phyloP scores from a whole-genome alignment of 2,113 vertebrate genomes.

The Calyptommatus sinebrachiatus region DNA sequence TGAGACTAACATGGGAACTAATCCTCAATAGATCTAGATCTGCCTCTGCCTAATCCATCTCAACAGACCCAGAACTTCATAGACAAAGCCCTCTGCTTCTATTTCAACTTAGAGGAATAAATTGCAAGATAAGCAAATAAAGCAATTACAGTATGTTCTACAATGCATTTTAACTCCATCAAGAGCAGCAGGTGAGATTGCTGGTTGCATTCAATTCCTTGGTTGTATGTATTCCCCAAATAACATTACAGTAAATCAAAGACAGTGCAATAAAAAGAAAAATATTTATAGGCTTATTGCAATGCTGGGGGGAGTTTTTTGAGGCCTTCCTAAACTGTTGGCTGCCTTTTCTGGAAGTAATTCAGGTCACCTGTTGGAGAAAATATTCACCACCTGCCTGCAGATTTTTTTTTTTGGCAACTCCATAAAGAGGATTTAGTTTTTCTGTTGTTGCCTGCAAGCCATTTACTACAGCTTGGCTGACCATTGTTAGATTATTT shows the following conservation, averaged over 20 bases:
- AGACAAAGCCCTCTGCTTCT: not conserved
- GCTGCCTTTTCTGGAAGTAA: slow-evolving; percentile 25
- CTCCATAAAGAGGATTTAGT: not conserved
- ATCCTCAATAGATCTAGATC: too few species aligned
- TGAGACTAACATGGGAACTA: too few species aligned
- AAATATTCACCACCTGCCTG: slow-evolving; percentile 1
- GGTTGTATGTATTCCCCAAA: not conserved
- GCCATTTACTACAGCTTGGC: slow-evolving; percentile 51
- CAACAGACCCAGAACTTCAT: too few species aligned
- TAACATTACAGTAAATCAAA: not conserved
- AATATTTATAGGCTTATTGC: slow-evolving; percentile 1
- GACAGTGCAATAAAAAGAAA: not conserved
- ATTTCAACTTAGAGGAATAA: not conserved
- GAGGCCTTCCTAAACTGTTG: slow-evolving; percentile 22
- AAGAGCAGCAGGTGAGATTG: not conserved
- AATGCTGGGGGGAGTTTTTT: not conserved
- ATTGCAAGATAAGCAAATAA: not conserved
- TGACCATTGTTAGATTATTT: slow-evolving; percentile 42
- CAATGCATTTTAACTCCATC: not conserved
- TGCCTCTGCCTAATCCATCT: too few species aligned
- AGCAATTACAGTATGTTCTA: not conserved
- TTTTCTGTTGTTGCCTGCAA: slow-evolving; percentile 31
- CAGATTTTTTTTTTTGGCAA: slow-evolving; percentile 5
- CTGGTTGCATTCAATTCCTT: not conserved
- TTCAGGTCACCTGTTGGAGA: slow-evolving; percentile 23